Conservation (phyloP, 2,113 vertebrate species). For the Podarcis muralis region DNA sequence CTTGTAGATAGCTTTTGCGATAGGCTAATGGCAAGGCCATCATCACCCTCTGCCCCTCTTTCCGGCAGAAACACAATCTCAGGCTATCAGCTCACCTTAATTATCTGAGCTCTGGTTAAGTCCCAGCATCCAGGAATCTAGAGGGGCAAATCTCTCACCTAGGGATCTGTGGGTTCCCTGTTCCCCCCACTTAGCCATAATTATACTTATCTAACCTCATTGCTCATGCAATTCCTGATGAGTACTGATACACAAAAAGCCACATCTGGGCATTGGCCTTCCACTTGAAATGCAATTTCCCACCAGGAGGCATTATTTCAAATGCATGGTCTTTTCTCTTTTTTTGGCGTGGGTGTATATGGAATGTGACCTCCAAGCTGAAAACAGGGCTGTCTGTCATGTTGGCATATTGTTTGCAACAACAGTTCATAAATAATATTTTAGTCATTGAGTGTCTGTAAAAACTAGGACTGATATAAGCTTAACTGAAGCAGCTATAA, state of each 20-base stretch:
- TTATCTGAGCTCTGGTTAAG: too few relatives aligned
- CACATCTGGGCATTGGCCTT: not conserved
- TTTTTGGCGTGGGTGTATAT: not conserved
- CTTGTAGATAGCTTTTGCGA: too few relatives aligned
- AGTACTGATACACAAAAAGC: not conserved
- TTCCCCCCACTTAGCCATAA: not conserved
- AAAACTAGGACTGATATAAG: slow-evolving; percentile 25
- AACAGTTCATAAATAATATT: slow-evolving; percentile 46
- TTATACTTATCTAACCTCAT: not conserved
- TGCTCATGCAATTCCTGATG: not conserved
- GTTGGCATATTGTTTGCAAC: slow-evolving; percentile 37
- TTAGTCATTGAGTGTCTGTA: slow-evolving; percentile 28
- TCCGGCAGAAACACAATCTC: too few relatives aligned
- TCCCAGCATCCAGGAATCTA: too few relatives aligned
- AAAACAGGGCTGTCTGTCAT: slow-evolving; percentile 29
- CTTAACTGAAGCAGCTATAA: slow-evolving; percentile 21
- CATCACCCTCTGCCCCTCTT: too few relatives aligned
- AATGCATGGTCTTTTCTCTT: not conserved
- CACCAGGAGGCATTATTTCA: not conserved
- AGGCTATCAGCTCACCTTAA: too few relatives aligned
- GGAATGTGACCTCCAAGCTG: not conserved
- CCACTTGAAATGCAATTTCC: not conserved
- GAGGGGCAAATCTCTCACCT: too few relatives aligned
- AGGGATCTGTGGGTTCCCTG: too few relatives aligned
- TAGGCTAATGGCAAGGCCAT: too few relatives aligned